phyloP scores from a whole-genome alignment of 1,140 invertebrate species.

The Linepithema humile region DNA sequence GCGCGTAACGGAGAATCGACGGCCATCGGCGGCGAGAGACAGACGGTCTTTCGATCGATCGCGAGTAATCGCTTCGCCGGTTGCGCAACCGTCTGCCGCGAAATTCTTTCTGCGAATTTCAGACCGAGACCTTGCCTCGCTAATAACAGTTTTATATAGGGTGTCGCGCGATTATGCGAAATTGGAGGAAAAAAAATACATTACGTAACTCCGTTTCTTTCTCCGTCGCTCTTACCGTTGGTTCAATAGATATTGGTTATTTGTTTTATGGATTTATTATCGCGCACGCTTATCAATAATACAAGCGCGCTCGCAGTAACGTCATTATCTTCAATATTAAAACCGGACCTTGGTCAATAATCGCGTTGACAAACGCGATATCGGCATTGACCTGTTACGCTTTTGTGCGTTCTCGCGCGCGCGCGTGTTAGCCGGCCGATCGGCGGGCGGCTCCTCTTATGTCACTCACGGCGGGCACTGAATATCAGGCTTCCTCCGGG shows the following conservation, averaged over 20 bases:
- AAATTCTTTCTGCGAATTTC: constrained; percentile 51
- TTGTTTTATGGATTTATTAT: background rate
- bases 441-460: constrained; percentile 34
- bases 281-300: background rate
- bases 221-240: background rate
- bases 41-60: constrained; percentile 15
- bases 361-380: background rate
- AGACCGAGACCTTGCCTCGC: constrained; percentile 22
- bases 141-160: constrained; percentile 15
- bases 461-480: constrained; percentile 1
- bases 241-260: background rate
- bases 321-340: constrained; percentile 6
- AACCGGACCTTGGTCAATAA: constrained; percentile 49
- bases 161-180: background rate
- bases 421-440: no score
- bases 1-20: constrained; percentile 27
- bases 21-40: background rate
- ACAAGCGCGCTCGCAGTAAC: background rate
- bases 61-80: constrained; percentile 49
- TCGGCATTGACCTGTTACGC: constrained; percentile 42
- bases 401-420: constrained; percentile 8
- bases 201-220: background rate
- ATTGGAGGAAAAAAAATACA: background rate
- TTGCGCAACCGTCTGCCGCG: constrained; percentile 62
- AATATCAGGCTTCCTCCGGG: constrained; percentile 8